Percentiles rank a stretch among this genome's conserved stretches.
These are phyloP conservation scores for Rhinolophus sinicus DNA, from an alignment of 2,113 vertebrate genomes.

Conservation along the genomic window DNA sequence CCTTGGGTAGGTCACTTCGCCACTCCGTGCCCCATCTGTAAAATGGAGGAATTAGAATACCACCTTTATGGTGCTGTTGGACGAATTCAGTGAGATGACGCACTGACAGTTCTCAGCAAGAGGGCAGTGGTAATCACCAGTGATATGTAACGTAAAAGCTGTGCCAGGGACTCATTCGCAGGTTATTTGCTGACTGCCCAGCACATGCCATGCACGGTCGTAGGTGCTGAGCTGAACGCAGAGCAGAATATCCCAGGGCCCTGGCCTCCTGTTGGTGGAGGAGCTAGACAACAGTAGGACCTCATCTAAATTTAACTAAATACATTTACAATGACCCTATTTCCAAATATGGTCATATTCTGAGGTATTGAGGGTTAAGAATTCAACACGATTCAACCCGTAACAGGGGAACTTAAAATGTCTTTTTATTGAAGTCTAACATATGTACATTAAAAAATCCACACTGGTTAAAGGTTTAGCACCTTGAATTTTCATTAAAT, in stretches of 20 bases:
- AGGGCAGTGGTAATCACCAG: fast-evolving
- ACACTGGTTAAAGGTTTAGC: fast-evolving
- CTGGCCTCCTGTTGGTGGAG: not conserved
- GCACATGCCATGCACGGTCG: fast-evolving
- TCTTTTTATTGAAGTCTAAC: not conserved
- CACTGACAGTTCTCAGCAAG: no score
- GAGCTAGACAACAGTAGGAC: not conserved
- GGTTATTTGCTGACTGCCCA: not conserved
- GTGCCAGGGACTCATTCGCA: fast-evolving
- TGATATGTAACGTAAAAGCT: not conserved
- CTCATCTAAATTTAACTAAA: not conserved
- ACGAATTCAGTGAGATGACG: not conserved
- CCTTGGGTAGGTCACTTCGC: not conserved
- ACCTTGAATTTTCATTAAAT: not conserved
- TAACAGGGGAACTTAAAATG: not conserved
- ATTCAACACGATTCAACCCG: not conserved
- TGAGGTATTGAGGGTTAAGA: not conserved
- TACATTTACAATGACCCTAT: not conserved
- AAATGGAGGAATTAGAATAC: not conserved
- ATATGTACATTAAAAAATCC: not conserved
- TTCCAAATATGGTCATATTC: not conserved
- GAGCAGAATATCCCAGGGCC: not conserved
- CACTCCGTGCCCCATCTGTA: not conserved
- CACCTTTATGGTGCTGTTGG: not conserved
- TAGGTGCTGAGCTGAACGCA: no score